phyloP scores from a whole-genome alignment of 2,113 vertebrate species.

The Xenopus laevis region DNA sequence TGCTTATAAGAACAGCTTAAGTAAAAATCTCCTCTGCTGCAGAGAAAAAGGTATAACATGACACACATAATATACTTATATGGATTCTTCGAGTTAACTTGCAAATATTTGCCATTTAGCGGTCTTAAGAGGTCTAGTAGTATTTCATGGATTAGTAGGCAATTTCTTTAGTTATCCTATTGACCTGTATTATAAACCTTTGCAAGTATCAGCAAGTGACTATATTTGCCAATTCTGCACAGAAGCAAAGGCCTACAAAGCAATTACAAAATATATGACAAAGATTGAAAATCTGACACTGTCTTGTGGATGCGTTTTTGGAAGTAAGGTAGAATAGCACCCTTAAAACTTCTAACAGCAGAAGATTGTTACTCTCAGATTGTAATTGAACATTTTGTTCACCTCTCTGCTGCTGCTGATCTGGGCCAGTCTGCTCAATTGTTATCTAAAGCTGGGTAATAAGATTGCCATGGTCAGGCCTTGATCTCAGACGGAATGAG shows the following conservation, averaged over 20 bases:
- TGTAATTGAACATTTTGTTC: constrained; percentile 42
- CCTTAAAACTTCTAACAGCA: constrained; percentile 27
- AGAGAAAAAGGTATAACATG: neutral
- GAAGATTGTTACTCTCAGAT: constrained; percentile 34
- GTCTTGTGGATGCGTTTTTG: constrained; percentile 18
- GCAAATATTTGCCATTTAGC: neutral
- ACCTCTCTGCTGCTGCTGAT: constrained; percentile 27
- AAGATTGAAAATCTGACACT: constrained; percentile 12
- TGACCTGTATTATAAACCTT: neutral
- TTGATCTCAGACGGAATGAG: constrained; percentile 38
- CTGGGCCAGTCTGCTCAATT: constrained; percentile 38
- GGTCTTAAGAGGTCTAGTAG: neutral
- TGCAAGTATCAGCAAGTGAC: no score
- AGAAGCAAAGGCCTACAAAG: constrained; percentile 11
- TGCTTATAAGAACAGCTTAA: neutral
- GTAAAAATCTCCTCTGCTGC: neutral
- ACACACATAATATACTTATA: constrained; percentile 2
- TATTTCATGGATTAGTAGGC: neutral
- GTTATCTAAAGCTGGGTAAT: constrained; percentile 40
- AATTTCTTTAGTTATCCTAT: neutral
- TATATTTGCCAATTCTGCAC: neutral
- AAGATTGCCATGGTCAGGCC: constrained; percentile 42
- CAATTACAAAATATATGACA: constrained; percentile 6
- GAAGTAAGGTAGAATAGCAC: constrained; percentile 21
- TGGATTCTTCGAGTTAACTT: neutral